Evolutionary conservation across 2,797 vertebrate species (phyloP).

Genomic region (Hippoglossus hippoglossus): DNA sequence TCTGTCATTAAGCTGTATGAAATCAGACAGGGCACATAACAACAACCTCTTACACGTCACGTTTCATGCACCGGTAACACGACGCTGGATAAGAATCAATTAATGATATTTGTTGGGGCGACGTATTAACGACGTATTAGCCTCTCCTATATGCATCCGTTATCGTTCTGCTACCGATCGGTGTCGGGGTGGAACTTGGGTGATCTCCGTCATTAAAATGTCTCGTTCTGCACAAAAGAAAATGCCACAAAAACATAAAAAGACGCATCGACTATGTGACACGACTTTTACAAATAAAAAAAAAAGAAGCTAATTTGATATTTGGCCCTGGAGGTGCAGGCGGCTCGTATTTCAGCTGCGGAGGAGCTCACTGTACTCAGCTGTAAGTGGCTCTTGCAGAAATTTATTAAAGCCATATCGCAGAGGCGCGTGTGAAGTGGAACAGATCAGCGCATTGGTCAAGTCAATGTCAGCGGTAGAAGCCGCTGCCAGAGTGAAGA

Average conservation of each 20-base stretch:
- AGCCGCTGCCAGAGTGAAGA: neutral
- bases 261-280: too few species aligned
- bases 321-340: neutral
- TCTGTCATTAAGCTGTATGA: constrained; percentile 51
- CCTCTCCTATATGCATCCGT: neutral
- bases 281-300: neutral
- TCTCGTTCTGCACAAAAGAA: too few species aligned
- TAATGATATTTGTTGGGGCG: neutral
- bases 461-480: neutral
- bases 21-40: constrained; percentile 32
- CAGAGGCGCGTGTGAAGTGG: neutral
- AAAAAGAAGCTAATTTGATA: neutral
- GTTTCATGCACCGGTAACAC: constrained; percentile 22
- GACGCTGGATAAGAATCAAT: constrained; percentile 7
- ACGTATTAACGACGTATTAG: constrained; percentile 11
- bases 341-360: neutral
- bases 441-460: neutral
- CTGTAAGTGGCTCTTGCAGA: neutral
- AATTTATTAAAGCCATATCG: neutral
- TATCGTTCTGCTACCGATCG: too few species aligned
- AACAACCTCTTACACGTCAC: constrained; percentile 3
- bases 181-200: too few species aligned
- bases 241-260: too few species aligned
- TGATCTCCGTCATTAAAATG: too few species aligned
- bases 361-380: neutral